Base-by-base conservation (phyloP, 2,888 invertebrate species). In the Drosophila mayaguana region DNA sequence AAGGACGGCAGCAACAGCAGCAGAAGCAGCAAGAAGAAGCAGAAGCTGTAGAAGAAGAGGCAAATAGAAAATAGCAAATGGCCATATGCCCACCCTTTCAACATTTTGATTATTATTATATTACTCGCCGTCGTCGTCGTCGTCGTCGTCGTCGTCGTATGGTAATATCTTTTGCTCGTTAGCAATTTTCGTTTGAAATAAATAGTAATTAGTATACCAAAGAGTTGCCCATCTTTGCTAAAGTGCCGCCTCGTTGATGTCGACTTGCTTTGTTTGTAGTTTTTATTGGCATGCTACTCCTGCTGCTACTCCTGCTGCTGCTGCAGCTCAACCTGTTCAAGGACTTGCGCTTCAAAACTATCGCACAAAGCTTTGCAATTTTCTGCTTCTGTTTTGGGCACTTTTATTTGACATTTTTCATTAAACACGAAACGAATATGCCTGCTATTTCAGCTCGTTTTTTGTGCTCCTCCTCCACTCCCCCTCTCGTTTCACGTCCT, bases 101-200 rank as follows among this genome's bases (percentile, higher is more conserved):
- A n/a, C 51, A 63, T 55, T 59, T 55, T 59, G 90, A 82, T 82
- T 82, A 85, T 85, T 71, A 74, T 72, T 50, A 50, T 50, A 68
- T 66, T 75, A 63, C 48, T 46, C 36, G 42, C 22, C 22, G 34
- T 9, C 20, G 51, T 0, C 7, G 36, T 28, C 18, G 7, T 38
- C 14, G 36, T 36, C 36, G 36, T 14, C 12, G 12, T 14, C 20
- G 34, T 6, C 8, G 53, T 32, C 32, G 32, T 51, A 85, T 78
- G 89, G 80, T 83, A 88, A 89, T 88, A 85, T 86, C 83, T 82
- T 89, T 73, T 73, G 83, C 85, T 86, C 88, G 85, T 86, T 89
- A 89, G 88, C 89, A 89, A 88, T 86, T 85, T 89, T 89, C 83
- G 86, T 86, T 88, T 83, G 80, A 89, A 82, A 86, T 86, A 86